Percentiles rank a stretch among this genome's conserved stretches.
phyloP scores from a whole-genome alignment of 2,113 vertebrate genomes.

The Porphyrio hochstetteri region DNA sequence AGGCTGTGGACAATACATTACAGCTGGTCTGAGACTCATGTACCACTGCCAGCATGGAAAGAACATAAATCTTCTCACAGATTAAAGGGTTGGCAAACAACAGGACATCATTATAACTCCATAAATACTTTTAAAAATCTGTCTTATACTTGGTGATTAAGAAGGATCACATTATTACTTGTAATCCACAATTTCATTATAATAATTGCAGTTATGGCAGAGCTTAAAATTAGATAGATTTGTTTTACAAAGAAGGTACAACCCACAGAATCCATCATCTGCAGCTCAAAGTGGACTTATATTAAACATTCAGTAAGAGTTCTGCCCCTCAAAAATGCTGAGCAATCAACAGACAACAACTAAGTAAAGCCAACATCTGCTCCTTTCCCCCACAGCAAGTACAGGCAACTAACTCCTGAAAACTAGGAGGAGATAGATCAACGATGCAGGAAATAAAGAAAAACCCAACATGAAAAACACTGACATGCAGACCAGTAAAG shows the following conservation, averaged over 20 bases:
- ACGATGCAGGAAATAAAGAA: neutral
- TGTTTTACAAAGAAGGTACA: neutral
- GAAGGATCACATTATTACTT: neutral
- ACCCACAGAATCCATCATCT: neutral
- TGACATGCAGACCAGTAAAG: neutral
- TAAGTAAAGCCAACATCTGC: neutral
- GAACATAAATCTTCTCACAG: neutral
- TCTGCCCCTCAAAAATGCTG: neutral
- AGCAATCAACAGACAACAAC: neutral
- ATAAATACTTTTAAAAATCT: neutral
- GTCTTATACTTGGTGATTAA: neutral
- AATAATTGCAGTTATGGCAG: neutral
- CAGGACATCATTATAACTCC: neutral
- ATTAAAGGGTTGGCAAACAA: neutral
- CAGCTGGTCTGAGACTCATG: neutral
- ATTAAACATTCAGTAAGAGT: neutral
- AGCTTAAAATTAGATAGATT: neutral
- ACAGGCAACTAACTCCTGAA: slow-evolving; percentile 71
- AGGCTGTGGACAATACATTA: neutral
- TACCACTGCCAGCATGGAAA: neutral
- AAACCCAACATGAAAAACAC: neutral
- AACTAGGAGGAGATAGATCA: slow-evolving; percentile 71
- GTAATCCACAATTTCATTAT: neutral
- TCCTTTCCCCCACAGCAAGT: neutral
- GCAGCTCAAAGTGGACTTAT: neutral